These are phyloP conservation scores for Nomada hirtipes DNA, from an alignment of 2,888 invertebrate species.

Conservation along the genomic window DNA sequence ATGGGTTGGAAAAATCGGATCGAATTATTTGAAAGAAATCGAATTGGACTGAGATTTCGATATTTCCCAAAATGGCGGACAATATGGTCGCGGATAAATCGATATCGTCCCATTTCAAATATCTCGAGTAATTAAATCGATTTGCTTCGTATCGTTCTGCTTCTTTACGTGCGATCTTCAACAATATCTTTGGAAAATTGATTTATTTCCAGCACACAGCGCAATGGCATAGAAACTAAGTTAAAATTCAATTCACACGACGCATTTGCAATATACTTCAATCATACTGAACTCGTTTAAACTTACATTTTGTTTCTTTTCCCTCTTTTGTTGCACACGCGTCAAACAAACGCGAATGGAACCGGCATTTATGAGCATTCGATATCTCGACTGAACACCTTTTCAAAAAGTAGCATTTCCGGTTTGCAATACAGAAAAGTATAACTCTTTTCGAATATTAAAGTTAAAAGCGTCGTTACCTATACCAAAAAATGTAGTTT, in stretches of 20 bases:
- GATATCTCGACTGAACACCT: background rate
- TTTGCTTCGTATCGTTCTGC: background rate
- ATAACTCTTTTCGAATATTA: background rate
- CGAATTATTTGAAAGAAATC: background rate
- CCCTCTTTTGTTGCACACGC: background rate
- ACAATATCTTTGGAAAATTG: constrained; percentile 5
- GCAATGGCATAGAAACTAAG: background rate
- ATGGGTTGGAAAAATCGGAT: background rate
- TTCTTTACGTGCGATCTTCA: background rate
- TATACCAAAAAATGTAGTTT: too few relatives aligned
- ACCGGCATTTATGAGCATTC: background rate
- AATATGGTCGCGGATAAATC: background rate
- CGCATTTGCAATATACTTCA: background rate
- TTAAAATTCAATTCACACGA: background rate
- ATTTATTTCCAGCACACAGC: background rate
- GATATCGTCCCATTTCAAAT: background rate
- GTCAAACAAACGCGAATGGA: background rate
- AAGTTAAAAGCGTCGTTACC: too few relatives aligned
- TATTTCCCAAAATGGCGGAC: background rate
- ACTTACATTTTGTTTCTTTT: background rate
- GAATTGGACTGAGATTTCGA: background rate
- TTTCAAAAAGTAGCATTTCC: background rate
- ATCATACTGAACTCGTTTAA: background rate
- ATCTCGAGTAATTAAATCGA: background rate
- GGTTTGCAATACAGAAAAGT: background rate